These are phyloP conservation scores for Empis stercorea DNA, from an alignment of 2,888 invertebrate genomes.

Conservation along the genomic window DNA sequence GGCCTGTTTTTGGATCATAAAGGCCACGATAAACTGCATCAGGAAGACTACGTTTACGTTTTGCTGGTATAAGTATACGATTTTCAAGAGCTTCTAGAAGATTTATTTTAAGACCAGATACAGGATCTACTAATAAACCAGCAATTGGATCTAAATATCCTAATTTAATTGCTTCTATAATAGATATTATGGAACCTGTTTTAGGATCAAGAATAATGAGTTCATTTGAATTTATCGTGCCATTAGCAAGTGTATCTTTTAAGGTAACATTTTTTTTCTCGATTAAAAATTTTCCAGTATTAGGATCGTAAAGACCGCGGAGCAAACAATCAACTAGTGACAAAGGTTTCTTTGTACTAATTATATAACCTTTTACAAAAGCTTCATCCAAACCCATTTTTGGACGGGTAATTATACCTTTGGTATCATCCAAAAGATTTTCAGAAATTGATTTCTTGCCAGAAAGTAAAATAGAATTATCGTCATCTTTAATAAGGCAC, in stretches of 20 bases:
- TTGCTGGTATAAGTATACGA: slow-evolving; percentile 68
- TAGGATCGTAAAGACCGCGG: slow-evolving; percentile 64
- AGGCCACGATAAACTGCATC: slow-evolving; percentile 87
- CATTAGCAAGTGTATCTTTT: slow-evolving; percentile 51
- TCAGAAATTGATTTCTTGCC: slow-evolving; percentile 56
- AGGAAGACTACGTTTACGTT: slow-evolving; percentile 68
- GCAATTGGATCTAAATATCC: slow-evolving; percentile 66
- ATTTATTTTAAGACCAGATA: slow-evolving; percentile 58
- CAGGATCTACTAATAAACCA: slow-evolving; percentile 67
- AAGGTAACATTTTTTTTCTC: slow-evolving; percentile 56
- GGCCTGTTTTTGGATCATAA: slow-evolving; percentile 73
- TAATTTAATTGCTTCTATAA: slow-evolving; percentile 63
- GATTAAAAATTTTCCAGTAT: slow-evolving; percentile 57
- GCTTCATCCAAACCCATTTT: slow-evolving; percentile 64
- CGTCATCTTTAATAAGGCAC: slow-evolving; percentile 61
- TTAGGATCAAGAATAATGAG: slow-evolving; percentile 68
- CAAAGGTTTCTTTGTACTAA: slow-evolving; percentile 67
- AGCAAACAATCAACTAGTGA: slow-evolving; percentile 72
- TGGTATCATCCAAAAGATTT: slow-evolving; percentile 55
- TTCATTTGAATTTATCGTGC: slow-evolving; percentile 63
- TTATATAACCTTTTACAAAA: slow-evolving; percentile 64
- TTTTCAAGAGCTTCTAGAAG: slow-evolving; percentile 73
- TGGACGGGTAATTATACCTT: slow-evolving; percentile 56
- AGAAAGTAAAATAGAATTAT: slow-evolving; percentile 49
- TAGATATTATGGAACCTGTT: slow-evolving; percentile 64